Percentiles rank a stretch among this genome's conserved stretches.
phyloP scores from a whole-genome alignment of 1,140 invertebrate species.

The Dendrolimus punctatus region DNA sequence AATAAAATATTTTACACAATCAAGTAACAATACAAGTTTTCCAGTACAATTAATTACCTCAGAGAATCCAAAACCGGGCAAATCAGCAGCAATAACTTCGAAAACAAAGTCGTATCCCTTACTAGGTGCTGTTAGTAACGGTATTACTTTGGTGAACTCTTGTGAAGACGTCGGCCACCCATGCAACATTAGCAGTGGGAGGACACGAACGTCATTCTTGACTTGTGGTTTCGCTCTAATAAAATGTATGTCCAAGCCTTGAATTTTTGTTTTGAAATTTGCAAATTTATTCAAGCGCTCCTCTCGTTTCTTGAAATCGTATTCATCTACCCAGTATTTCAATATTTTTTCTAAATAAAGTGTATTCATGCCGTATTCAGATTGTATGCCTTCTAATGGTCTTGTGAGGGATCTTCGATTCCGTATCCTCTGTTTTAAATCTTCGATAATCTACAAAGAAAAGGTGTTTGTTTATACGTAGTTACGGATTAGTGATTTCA shows the following conservation, averaged over 20 bases:
- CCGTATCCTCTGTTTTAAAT: conserved; percentile 76
- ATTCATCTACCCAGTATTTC: conserved; percentile 82
- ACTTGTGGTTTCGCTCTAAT: conserved; percentile 74
- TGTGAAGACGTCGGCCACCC: conserved; percentile 94
- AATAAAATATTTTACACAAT: too few relatives aligned
- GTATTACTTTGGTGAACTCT: conserved; percentile 89
- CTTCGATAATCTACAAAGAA: conserved; percentile 73
- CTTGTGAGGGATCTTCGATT: conserved; percentile 72
- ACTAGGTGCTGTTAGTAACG: conserved; percentile 77
- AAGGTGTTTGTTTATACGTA: neutral
- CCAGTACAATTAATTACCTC: conserved; percentile 62
- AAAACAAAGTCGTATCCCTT: conserved; percentile 80
- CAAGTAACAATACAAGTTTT: neutral
- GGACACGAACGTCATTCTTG: conserved; percentile 62
- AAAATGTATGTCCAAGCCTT: conserved; percentile 83
- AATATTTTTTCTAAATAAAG: conserved; percentile 77
- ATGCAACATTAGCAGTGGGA: conserved; percentile 87
- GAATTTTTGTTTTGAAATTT: conserved; percentile 83
- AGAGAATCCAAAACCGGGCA: conserved; percentile 91
- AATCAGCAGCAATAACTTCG: conserved; percentile 85
- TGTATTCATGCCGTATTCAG: conserved; percentile 85
- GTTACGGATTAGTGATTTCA: neutral
- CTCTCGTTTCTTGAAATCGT: conserved; percentile 82
- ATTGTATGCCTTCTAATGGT: conserved; percentile 79
- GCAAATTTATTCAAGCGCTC: conserved; percentile 78